Evolutionary conservation across 1,140 invertebrate genomes (phyloP).

Genomic region (Hypsibius dujardini): DNA sequence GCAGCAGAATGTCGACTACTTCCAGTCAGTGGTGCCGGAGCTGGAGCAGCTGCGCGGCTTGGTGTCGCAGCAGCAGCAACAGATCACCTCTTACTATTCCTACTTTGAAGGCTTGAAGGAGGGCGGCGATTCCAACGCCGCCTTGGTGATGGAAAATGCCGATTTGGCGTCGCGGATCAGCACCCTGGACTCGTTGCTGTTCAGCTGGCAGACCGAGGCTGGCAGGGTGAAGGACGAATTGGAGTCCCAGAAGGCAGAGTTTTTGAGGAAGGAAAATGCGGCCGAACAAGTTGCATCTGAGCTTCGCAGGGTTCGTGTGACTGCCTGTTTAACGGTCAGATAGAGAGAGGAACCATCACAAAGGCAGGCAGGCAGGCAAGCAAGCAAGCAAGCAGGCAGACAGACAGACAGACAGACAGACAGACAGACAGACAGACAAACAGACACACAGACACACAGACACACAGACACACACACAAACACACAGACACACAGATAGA

Average conservation of each 20-base stretch:
- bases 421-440: too few relatives aligned
- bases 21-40: neutral
- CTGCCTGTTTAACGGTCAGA: too few relatives aligned
- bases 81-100: neutral
- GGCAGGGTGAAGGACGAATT: neutral
- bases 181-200: constrained; percentile 1
- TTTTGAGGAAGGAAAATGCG: neutral
- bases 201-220: constrained; percentile 1
- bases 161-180: neutral
- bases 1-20: neutral
- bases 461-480: too few relatives aligned
- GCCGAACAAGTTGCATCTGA: neutral
- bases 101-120: neutral
- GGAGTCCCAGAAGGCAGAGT: neutral
- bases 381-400: too few relatives aligned
- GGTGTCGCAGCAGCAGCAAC: neutral
- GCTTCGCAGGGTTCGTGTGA: neutral
- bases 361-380: too few relatives aligned
- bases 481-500: too few relatives aligned
- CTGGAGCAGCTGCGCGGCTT: neutral
- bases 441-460: too few relatives aligned
- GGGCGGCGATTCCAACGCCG: neutral
- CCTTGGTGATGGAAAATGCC: neutral
- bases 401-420: too few relatives aligned
- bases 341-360: too few relatives aligned